Conservation (phyloP, 2,888 invertebrate genomes). For the Cephus spinipes region DNA sequence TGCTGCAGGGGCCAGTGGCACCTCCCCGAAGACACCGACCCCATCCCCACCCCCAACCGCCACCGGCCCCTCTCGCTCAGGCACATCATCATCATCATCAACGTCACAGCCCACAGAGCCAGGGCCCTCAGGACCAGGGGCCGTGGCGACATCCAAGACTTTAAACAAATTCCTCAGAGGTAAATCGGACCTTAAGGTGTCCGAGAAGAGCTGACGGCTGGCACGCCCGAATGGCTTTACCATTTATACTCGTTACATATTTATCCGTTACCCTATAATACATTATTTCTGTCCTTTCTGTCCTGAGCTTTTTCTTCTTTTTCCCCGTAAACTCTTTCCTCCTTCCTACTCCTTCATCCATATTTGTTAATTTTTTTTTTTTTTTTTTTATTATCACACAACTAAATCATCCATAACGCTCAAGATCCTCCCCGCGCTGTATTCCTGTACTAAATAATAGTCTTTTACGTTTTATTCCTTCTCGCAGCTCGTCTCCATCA, state of each 20-base stretch:
- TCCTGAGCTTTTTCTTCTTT: slow-evolving; percentile 8
- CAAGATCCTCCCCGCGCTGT: background rate
- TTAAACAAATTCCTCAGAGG: slow-evolving; percentile 63
- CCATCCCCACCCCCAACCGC: slow-evolving; percentile 48
- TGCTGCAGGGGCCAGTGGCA: slow-evolving; percentile 56
- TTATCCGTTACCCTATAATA: slow-evolving; percentile 20
- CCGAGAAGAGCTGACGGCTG: slow-evolving; percentile 38
- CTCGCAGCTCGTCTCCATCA: background rate
- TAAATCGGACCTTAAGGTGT: slow-evolving; percentile 48
- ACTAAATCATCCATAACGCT: background rate
- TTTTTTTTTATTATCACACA: slow-evolving; percentile 4
- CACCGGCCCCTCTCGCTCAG: slow-evolving; percentile 33
- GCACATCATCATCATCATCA: slow-evolving; percentile 42
- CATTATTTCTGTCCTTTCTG: slow-evolving; percentile 19
- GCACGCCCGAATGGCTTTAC: slow-evolving; percentile 48
- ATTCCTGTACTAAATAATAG: background rate
- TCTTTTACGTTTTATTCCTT: background rate
- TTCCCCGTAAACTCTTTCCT: slow-evolving; percentile 4
- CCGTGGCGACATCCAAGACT: slow-evolving; percentile 60
- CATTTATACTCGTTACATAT: slow-evolving; percentile 13
- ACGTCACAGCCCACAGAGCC: slow-evolving; percentile 42
- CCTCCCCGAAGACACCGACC: slow-evolving; percentile 62
- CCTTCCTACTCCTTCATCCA: background rate
- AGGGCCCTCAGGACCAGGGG: slow-evolving; percentile 47
- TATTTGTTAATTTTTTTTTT: slow-evolving; percentile 17